Percentiles rank a stretch among this genome's conserved stretches.
These are phyloP conservation scores for Neuroterus valhalla DNA, from an alignment of 1,140 invertebrate species.

Conservation along the genomic window DNA sequence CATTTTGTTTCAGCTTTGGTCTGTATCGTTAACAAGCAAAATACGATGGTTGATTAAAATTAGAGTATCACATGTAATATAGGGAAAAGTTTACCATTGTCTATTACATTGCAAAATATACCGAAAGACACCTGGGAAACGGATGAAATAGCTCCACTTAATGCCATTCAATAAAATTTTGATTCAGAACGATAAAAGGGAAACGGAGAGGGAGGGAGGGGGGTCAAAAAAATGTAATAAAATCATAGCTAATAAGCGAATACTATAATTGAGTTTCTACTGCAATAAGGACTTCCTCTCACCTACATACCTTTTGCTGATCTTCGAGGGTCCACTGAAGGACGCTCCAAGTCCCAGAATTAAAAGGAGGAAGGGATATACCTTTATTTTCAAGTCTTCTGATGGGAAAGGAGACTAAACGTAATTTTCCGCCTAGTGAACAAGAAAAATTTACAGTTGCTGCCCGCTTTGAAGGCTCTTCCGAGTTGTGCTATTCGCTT, in stretches of 20 bases:
- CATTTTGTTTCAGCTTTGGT: too few species aligned
- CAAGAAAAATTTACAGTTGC: slow-evolving; percentile 41
- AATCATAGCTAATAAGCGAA: neutral
- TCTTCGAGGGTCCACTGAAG: slow-evolving; percentile 17
- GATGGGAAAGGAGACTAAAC: slow-evolving; percentile 24
- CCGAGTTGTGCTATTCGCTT: slow-evolving; percentile 30
- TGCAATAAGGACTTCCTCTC: slow-evolving; percentile 6
- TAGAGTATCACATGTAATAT: too few species aligned
- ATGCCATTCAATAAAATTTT: too few species aligned
- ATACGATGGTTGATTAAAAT: too few species aligned
- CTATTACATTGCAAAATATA: too few species aligned
- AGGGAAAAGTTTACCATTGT: too few species aligned
- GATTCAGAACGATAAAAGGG: too few species aligned
- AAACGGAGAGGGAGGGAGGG: neutral
- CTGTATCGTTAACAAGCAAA: too few species aligned
- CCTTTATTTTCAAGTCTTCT: slow-evolving; percentile 3
- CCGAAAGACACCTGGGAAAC: too few species aligned
- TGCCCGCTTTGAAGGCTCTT: slow-evolving; percentile 5
- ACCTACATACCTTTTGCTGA: slow-evolving; percentile 8
- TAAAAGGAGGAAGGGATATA: neutral
- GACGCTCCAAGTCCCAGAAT: neutral
- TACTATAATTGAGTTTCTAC: slow-evolving; percentile 6
- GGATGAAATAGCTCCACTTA: too few species aligned
- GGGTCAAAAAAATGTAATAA: neutral
- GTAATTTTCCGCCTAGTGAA: slow-evolving; percentile 44